Evolutionary conservation across 2,797 vertebrate genomes (phyloP).

Genomic region (Enteromius thamalakanensis): DNA sequence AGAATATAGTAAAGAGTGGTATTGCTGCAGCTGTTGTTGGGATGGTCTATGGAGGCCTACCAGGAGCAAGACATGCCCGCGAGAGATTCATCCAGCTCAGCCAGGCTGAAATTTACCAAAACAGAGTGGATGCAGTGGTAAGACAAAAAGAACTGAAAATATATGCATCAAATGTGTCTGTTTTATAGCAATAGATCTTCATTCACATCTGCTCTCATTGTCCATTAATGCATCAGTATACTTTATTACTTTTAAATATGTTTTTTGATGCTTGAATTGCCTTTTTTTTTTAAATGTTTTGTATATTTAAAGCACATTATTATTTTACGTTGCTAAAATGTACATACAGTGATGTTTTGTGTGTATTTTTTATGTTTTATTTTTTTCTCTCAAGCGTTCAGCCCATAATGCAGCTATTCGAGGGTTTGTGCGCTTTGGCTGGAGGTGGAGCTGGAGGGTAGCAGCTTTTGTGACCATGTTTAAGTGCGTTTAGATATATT

Average conservation of each 20-base stretch:
- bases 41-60: constrained; percentile 86
- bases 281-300: background rate
- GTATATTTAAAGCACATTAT: background rate
- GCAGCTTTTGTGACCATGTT: constrained; percentile 84
- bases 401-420: constrained; percentile 87
- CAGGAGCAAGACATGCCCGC: constrained; percentile 82
- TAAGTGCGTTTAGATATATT: constrained; percentile 79
- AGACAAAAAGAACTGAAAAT: constrained; percentile 50
- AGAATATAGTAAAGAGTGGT: constrained; percentile 74
- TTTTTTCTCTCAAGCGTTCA: constrained; percentile 74
- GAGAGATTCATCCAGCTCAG: constrained; percentile 82
- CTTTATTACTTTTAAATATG: background rate
- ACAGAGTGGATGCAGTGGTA: constrained; percentile 88
- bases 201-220: background rate
- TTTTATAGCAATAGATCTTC: background rate
- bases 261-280: background rate
- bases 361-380: background rate
- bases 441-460: constrained; percentile 95
- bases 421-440: constrained; percentile 90
- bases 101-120: constrained; percentile 84
- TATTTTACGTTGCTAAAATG: background rate
- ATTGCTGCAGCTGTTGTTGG: constrained; percentile 75
- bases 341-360: background rate
- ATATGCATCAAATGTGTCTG: background rate
- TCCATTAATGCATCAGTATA: background rate